Base-by-base conservation (phyloP, 2,113 vertebrate genomes). In the Epinephelus cyanopodus region DNA sequence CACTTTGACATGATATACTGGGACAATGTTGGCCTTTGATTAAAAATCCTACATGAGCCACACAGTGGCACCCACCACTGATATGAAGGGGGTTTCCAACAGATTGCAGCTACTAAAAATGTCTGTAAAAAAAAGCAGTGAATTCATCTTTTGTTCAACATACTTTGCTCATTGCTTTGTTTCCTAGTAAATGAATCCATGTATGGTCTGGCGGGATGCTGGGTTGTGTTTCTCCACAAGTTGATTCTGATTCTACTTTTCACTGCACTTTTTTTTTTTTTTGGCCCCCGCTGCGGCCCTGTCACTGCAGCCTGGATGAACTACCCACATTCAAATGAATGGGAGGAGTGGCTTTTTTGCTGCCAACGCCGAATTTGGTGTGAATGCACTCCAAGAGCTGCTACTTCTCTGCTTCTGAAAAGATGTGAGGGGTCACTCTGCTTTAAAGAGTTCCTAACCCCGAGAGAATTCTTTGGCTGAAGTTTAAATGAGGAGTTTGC, bases 341-440 rank as follows among this genome's bases (percentile, higher is more conserved):
- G 42, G 11, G 11, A 45, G 42, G 42, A 45, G 42, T 45, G 42
- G 9, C 42, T 45, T 45, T 45, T 45, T 45, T 45, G 42, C 42
- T 12, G 11, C 42, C 42, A 45, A 45, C 11, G 42, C 11, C 11
- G 42, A 45, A 45, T 45, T 45, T 45, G 42, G 9, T 45, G 42
- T 45, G 42, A 45, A 45, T 45, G 8, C 42, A 45, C 39, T 42
- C 39, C 39, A 23, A 37, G n/a, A 50, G 57, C 25, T 15, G 23
- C 14, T 37, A 1, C 52, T 52, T 58, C 27, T 69, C 23, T 48
- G 42, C 64, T n/a, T 13, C 25, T 78, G 69, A 78, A 78, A 47
- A 73, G 52, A 27, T 15, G 50, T 7, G 58, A 10, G 50, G 58
- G 33, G 25, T 76, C 80, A 64, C 19, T 45, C 25, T 23, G 61